phyloP scores from a whole-genome alignment of 1,140 invertebrate species.

The Brachionus paranguensis region DNA sequence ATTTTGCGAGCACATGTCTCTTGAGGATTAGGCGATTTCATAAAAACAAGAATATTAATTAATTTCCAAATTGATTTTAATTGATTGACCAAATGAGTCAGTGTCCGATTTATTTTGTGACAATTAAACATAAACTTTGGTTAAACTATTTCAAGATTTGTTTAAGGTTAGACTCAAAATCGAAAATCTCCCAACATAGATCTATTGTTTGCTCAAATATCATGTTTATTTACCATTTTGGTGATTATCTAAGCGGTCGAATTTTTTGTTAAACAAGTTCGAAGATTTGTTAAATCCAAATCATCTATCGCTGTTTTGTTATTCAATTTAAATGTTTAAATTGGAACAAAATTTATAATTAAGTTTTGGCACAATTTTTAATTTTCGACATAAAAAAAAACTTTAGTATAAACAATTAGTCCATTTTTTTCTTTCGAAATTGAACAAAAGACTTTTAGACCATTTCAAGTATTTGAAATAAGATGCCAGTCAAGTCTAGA shows the following conservation, averaged over 20 bases:
- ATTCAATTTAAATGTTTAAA: not conserved
- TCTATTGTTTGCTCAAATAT: not conserved
- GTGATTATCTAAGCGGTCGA: not conserved
- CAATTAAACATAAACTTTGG: constrained; percentile 6
- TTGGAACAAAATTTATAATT: not conserved
- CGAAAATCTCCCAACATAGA: not conserved
- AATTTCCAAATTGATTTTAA: constrained; percentile 30
- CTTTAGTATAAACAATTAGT: not conserved
- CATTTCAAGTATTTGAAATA: constrained; percentile 18
- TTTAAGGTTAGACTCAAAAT: constrained; percentile 13
- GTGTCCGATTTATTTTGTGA: not conserved
- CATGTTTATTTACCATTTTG: constrained; percentile 18
- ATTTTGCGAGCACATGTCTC: not conserved
- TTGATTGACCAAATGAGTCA: not conserved
- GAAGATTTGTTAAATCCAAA: not conserved
- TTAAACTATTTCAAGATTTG: not conserved
- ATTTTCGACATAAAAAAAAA: not conserved
- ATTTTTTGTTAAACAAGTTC: not conserved
- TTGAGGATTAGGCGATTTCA: not conserved
- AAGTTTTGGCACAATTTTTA: not conserved
- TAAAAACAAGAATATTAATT: constrained; percentile 7
- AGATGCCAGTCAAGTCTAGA: constrained; percentile 15
- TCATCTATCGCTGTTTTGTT: not conserved
- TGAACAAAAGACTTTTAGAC: constrained; percentile 18
- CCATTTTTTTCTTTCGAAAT: not conserved